Base-by-base conservation (phyloP, 2,797 vertebrate genomes). In the Syndactyla subalaris region DNA sequence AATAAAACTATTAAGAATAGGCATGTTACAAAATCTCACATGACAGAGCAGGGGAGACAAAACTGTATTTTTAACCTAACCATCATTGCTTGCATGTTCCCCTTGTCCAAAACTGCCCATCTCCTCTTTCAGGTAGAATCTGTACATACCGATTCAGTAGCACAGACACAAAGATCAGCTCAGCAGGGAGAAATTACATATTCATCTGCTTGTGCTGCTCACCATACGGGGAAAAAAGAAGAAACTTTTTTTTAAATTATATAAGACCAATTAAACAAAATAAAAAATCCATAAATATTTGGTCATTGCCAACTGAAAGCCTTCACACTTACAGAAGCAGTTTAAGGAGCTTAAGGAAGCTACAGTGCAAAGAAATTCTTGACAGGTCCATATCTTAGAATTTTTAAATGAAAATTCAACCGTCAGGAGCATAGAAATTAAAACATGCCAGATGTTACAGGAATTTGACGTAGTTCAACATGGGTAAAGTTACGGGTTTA, bases 361-460 rank as follows among this genome's bases (percentile, higher is more conserved):
- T 20, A 65, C 24, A 93, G 38, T 74, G 62, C 46, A 88, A 87
- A 95, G 22, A 95, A 97, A 92, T 91, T 95, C 67, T 91, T 95
- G 88, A 71, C 4, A 84, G 38, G 36, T 92, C 86, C 70, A 32
- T 95, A 97, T 95, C 63, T 97, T 72, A 68, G 87, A 96, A 91
- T 39, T 92, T 39, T 96, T 95, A 96, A 96, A 97, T 70, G 89
- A 95, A 96, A 97, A 97, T 95, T 91, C 95, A 96, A 72, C 77
- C 73, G 91, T 85, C 41, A 83, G 82, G 70, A 80, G 84, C 66
- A 80, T 10, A 91, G 90, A 97, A 97, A 97, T 97, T 96, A 85
- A 93, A 97, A 95, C 72, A 78, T 22, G 20, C 97, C 97, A 98
- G 97, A 96, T 97, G 97, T 97, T 97, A 63, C 77, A 41, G 54